Evolutionary conservation across 1,140 invertebrate genomes (phyloP).

Genomic region (Aricia agestis): DNA sequence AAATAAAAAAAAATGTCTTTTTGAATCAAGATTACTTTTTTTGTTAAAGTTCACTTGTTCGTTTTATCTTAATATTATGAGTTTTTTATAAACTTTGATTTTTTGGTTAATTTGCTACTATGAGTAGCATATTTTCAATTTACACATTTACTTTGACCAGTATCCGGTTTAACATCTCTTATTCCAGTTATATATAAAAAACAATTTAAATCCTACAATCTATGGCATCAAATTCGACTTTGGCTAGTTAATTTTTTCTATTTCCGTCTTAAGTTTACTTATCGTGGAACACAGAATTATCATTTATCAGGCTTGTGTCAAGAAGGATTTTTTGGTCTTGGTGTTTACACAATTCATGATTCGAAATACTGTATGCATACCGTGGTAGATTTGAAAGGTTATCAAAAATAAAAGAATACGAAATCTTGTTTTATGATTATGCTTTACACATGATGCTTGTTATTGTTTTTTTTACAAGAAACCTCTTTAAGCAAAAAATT

Average conservation of each 20-base stretch:
- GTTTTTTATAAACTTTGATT: too few species aligned
- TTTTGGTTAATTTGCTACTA: too few species aligned
- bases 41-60: too few species aligned
- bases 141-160: too few species aligned
- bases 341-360: neutral
- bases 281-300: constrained; percentile 9
- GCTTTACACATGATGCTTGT: neutral
- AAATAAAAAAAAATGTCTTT: too few species aligned
- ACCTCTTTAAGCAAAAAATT: too few species aligned
- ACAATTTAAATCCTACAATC: neutral
- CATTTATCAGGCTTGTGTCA: constrained; percentile 19
- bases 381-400: neutral
- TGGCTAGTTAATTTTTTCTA: neutral
- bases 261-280: constrained; percentile 6
- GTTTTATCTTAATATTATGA: too few species aligned
- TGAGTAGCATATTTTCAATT: too few species aligned
- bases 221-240: neutral
- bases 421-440: too few species aligned
- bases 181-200: neutral
- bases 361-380: neutral
- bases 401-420: neutral
- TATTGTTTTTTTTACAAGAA: neutral
- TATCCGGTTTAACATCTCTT: too few species aligned
- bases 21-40: too few species aligned
- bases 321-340: neutral